A percentile compares a stretch with the other conserved stretches of the same genome.
Evolutionary conservation across 2,797 vertebrate species (phyloP).

Genomic region (Chaunax sp.): DNA sequence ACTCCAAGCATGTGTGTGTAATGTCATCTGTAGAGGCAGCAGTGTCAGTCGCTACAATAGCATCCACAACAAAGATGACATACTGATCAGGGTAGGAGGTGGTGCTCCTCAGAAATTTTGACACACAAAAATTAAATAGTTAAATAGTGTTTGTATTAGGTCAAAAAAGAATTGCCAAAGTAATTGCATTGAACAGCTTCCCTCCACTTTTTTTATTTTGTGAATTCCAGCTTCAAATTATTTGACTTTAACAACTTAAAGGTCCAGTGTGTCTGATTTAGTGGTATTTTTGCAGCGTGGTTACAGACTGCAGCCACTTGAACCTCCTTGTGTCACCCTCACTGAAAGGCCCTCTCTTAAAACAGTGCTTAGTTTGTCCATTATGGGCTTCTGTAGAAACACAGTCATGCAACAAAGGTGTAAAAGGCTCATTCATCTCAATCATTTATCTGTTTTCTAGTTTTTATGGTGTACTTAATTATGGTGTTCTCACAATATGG

Average conservation of each 20-base stretch:
- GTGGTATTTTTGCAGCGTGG: not conserved
- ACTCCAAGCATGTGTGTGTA: constrained; percentile 8
- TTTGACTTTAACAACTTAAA: not conserved
- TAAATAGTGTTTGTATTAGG: not conserved
- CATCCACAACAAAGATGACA: not conserved
- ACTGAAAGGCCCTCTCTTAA: not conserved
- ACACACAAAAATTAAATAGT: constrained; percentile 1
- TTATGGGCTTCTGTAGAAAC: not conserved
- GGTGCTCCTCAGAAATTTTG: not conserved
- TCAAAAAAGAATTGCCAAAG: not conserved
- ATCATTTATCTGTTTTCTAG: too few relatives aligned
- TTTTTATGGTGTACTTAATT: not conserved
- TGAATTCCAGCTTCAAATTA: not conserved
- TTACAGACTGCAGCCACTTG: not conserved
- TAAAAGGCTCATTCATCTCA: too few relatives aligned
- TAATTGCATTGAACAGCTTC: not conserved
- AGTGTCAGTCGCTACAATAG: not conserved
- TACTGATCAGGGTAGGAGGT: not conserved
- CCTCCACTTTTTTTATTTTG: not conserved
- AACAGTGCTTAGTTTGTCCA: too few relatives aligned
- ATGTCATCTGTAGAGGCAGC: constrained; percentile 15
- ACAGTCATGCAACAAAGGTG: not conserved
- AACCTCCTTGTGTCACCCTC: not conserved
- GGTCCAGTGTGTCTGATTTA: not conserved
- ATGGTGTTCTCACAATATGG: not conserved